These are phyloP conservation scores for Zootoca vivipara DNA, from an alignment of 2,113 vertebrate genomes.

Conservation along the genomic window DNA sequence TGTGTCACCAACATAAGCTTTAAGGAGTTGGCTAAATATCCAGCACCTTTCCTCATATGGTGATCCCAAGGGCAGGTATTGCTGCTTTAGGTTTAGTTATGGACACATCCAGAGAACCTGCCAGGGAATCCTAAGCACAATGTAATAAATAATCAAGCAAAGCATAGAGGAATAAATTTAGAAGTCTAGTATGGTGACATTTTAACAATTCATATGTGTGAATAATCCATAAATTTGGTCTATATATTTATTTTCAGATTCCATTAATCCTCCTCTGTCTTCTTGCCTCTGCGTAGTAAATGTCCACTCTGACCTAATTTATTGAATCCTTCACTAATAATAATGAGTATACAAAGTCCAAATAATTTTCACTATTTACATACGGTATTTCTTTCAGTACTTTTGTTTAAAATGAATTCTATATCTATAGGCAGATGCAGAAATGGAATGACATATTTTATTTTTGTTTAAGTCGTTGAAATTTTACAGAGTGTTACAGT, in stretches of 20 bases:
- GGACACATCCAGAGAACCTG: not conserved
- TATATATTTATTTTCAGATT: not conserved
- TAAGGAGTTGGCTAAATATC: not conserved
- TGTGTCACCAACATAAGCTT: no score
- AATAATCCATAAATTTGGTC: not conserved
- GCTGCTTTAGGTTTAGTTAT: not conserved
- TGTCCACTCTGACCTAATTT: not conserved
- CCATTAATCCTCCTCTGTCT: not conserved
- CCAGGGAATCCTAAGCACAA: not conserved
- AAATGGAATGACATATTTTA: not conserved
- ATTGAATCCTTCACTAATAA: not conserved
- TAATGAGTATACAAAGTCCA: not conserved
- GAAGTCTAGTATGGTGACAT: not conserved
- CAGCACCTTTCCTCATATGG: not conserved
- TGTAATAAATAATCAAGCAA: not conserved
- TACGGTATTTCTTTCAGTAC: not conserved
- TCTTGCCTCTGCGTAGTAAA: not conserved
- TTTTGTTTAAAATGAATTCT: not conserved
- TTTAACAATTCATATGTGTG: not conserved
- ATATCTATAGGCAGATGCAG: not conserved
- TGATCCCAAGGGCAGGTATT: not conserved
- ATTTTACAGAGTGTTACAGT: constrained; percentile 3
- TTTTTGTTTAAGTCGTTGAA: not conserved
- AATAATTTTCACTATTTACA: not conserved
- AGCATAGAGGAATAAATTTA: not conserved